Evolutionary conservation across 2,888 invertebrate species (phyloP), one percentile per base, ranked within the genome.

Genomic region (Drosophila mimica): DNA sequence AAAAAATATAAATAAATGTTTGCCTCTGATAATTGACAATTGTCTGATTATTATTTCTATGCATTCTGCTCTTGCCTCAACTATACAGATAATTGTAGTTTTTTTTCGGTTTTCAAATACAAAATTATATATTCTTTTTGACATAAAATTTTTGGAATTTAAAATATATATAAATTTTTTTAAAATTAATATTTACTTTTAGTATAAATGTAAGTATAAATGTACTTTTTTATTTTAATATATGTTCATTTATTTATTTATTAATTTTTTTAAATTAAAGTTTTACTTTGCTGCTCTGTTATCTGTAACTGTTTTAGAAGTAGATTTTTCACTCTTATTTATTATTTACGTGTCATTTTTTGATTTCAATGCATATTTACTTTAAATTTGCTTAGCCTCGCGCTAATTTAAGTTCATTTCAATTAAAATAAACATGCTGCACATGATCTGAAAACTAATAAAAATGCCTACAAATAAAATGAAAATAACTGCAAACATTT

Each of bases 301-400:
- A 25, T 46, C 58, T 71, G 73, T 43, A 58, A 17, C 20, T 15
- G n/a, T 11, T 43, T 17, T 25, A 25, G 25, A 34, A 43, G 11
- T 4, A 11, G 15, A 36, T 57, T 3, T 28, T 36, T 30, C 30
- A 7, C 31, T 31, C 36, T 38, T 57, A 53, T 62, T n/a, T 25
- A 46, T 46, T 46, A 25, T 28, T 49, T 28, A 28, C 9, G 49
- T 5, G 17, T 28, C 9, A 49, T 31, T 79, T 58, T 63, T 40
- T 70, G 40, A 52, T 53, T 61, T 61, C 48, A 61, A 51, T 75
- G 66, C 83, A 82, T 72, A 87, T 88, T 90, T 89, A 90, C 92
- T 92, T 91, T 92, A 91, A 92, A 91, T 91, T 91, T 81, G 81
- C 80, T 88, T 90, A 92, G 82, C 93, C 93, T 92, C 92, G 92